These are phyloP conservation scores for Saccostrea echinata DNA, from an alignment of 1,140 invertebrate genomes.

Conservation along the genomic window DNA sequence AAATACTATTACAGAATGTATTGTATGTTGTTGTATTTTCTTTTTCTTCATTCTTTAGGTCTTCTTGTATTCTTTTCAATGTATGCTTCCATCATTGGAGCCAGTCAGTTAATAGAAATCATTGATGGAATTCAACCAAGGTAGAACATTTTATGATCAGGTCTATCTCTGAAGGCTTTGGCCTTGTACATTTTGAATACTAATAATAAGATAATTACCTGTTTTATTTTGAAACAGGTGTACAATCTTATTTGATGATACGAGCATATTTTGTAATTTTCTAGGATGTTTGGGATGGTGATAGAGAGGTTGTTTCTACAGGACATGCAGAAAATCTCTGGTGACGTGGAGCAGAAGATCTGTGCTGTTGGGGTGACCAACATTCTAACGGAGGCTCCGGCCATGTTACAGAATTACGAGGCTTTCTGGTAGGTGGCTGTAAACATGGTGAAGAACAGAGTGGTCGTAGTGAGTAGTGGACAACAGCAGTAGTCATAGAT, in stretches of 20 bases:
- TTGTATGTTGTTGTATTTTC: not conserved
- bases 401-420: conserved; percentile 84
- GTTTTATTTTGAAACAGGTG: too few species aligned
- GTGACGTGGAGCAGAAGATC: conserved; percentile 91
- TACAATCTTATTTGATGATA: too few species aligned
- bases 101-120: conserved; percentile 86
- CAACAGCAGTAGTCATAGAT: too few species aligned
- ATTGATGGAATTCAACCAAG: conserved; percentile 93
- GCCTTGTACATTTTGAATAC: too few species aligned
- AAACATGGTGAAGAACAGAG: not conserved
- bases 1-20: not conserved
- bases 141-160: conserved; percentile 80
- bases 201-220: too few species aligned
- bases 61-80: conserved; percentile 94
- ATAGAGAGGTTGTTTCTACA: conserved; percentile 91
- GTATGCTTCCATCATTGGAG: conserved; percentile 89
- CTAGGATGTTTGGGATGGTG: conserved; percentile 96
- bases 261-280: conserved; percentile 64
- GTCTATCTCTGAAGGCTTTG: not conserved
- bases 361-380: conserved; percentile 93
- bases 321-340: conserved; percentile 92
- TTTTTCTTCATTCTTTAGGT: conserved; percentile 74
- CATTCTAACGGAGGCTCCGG: conserved; percentile 88
- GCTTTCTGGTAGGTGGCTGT: conserved; percentile 83
- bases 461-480: too few species aligned